Evolutionary conservation across 1,140 invertebrate genomes (phyloP).

Genomic region (Heliconius eleuchia): DNA sequence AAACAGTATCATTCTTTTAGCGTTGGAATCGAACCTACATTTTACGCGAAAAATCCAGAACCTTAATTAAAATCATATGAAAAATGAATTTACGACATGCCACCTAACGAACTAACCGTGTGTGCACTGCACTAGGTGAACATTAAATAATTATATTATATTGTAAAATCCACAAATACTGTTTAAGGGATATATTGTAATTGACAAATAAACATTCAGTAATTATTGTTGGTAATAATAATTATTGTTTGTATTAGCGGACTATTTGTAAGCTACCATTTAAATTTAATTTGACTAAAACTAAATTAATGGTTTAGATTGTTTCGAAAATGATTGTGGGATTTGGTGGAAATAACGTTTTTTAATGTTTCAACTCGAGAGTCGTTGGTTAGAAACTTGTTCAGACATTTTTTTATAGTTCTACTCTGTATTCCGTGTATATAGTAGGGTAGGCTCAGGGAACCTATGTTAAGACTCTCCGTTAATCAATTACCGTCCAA

Average conservation of each 20-base stretch:
- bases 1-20: no score
- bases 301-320: constrained; percentile 10
- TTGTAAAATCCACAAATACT: constrained; percentile 23
- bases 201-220: constrained; percentile 39
- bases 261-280: constrained; percentile 21
- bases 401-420: no score
- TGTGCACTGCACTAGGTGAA: not conserved
- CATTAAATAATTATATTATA: constrained; percentile 30
- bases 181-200: constrained; percentile 41
- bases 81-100: not conserved
- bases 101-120: not conserved
- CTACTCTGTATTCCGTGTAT: no score
- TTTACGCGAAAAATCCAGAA: no score
- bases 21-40: not conserved
- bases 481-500: no score
- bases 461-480: no score
- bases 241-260: constrained; percentile 26
- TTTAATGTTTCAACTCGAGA: not conserved
- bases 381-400: not conserved
- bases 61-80: not conserved
- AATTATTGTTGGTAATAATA: constrained; percentile 9
- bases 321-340: not conserved
- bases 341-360: not conserved
- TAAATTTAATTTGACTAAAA: constrained; percentile 31
- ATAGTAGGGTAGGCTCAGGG: no score